Evolutionary conservation across 1,140 invertebrate species (phyloP), one percentile per base, ranked within the genome.

Genomic region (Rhizoglyphus robini): DNA sequence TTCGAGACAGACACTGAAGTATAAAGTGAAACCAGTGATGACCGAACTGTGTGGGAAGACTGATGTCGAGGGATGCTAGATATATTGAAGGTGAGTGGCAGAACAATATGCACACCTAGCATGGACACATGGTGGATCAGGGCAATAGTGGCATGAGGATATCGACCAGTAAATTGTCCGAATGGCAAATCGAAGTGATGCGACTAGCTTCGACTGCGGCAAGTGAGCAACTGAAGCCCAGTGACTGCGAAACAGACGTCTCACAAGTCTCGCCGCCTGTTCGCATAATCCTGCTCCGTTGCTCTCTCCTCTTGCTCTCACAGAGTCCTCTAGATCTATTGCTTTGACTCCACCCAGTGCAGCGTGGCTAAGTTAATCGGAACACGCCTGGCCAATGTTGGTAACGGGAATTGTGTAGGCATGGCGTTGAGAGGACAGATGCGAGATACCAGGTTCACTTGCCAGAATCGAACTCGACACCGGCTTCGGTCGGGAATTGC

Each of bases 341-440:
- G 51, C 20, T 23, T 8, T 54, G 51, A 23, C 51, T 54, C 51
- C 51, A 23, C 51, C 51, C 20, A 8, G 15, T 54, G 8, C 51
- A 54, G 51, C 23, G 51, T 54, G 51, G 51, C 51, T 54, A 11
- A 54, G 51, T 32, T 54, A 5, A 54, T 54, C 51, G 51, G 23
- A 54, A 54, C 51, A 54, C 51, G 51, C 51, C 51, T 54, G 51
- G 20, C 51, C 51, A 54, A 54, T 54, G 51, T 20, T 54, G 8
- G 51, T 54, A 54, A 54, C 51, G 51, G 51, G 51, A 54, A 54
- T 54, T 54, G 51, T 54, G 51, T 54, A 54, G 51, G 51, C 51
- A 27, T 54, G 51, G 51, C 51, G 23, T 27, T 27, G 8, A 54
- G 51, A 54, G 8, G 51, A 20, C 20, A 27, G 51, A 25, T 46